Conservation (phyloP, 2,113 vertebrate genomes). For the Capricornis sumatraensis region DNA sequence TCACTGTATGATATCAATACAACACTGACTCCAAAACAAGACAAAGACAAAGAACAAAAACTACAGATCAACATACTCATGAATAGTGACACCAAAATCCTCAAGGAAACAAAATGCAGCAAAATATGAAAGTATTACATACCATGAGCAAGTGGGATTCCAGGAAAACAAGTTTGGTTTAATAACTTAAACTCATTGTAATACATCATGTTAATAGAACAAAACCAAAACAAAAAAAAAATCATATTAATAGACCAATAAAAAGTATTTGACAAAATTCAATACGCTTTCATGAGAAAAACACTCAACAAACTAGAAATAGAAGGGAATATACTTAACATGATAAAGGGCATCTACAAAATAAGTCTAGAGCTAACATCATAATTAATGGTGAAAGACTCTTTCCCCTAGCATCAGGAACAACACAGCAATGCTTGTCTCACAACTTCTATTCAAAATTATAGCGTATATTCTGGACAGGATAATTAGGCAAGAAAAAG, state of each 20-base stretch:
- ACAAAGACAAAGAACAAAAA: neutral
- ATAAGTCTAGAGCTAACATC: neutral
- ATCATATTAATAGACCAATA: neutral
- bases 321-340: neutral
- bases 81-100: constrained; percentile 24
- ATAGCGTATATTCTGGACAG: neutral
- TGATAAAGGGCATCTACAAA: neutral
- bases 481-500: neutral
- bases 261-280: neutral
- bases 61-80: neutral
- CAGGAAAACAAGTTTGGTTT: neutral
- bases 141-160: neutral
- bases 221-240: neutral
- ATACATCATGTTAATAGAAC: neutral
- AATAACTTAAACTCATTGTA: neutral
- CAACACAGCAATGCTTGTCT: neutral
- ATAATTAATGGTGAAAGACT: neutral
- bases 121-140: neutral
- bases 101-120: neutral
- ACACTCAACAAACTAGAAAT: neutral
- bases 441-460: neutral
- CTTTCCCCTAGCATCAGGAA: neutral
- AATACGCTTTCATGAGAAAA: neutral
- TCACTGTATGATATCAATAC: neutral
- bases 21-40: neutral